Percentiles rank a stretch among this genome's conserved stretches.
Evolutionary conservation across 2,888 invertebrate species (phyloP).

Genomic region (Plagodis dolabraria): DNA sequence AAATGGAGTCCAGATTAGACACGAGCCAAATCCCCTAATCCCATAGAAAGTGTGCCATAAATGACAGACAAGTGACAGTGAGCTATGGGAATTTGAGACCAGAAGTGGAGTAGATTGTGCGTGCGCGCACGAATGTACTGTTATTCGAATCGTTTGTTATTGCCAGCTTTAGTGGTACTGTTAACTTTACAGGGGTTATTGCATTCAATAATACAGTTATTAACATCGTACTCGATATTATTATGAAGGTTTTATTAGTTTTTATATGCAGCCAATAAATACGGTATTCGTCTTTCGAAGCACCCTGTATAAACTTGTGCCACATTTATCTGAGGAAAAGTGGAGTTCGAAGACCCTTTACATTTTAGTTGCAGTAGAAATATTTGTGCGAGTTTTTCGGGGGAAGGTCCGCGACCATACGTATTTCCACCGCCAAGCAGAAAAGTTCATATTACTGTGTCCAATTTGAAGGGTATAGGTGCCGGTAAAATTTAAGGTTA

Average conservation of each 20-base stretch:
- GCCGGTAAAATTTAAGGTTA: no score
- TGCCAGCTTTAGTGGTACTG: slow-evolving; percentile 11
- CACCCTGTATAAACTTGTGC: no score
- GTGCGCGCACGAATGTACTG: slow-evolving; percentile 42
- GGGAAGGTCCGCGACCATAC: no score
- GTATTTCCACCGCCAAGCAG: no score
- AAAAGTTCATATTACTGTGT: no score
- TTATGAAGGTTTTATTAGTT: not conserved
- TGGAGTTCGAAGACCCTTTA: no score
- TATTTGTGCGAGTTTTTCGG: no score
- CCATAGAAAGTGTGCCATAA: slow-evolving; percentile 33
- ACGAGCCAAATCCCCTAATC: slow-evolving; percentile 32
- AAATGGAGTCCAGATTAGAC: slow-evolving; percentile 11
- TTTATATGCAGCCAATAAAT: no score
- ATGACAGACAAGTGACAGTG: slow-evolving; percentile 37
- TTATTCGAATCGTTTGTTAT: slow-evolving; percentile 31
- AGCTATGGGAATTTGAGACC: slow-evolving; percentile 32
- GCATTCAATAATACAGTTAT: not conserved
- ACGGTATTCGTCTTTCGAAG: no score
- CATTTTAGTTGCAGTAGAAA: no score
- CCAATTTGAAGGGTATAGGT: no score
- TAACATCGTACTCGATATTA: not conserved
- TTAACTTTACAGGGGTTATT: not conserved
- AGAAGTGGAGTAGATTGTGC: slow-evolving; percentile 49
- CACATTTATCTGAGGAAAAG: no score